Percentiles rank a stretch among this genome's conserved stretches.
These are phyloP conservation scores for Aurelia sp. DNA, from an alignment of 30 jellyfish, hydroid and myxozoan genomes.

Conservation along the genomic window DNA sequence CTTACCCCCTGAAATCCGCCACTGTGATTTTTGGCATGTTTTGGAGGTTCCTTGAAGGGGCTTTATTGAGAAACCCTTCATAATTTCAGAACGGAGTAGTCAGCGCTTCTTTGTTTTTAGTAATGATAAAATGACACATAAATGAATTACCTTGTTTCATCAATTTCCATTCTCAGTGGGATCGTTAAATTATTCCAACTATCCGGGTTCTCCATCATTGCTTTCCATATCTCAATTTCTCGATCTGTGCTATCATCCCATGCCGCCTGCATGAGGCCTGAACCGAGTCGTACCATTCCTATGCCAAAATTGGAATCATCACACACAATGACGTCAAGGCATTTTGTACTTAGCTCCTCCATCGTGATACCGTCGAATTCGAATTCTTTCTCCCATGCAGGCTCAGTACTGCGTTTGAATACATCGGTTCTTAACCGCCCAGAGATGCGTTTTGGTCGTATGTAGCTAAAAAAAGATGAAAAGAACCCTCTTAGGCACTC, in stretches of 20 bases:
- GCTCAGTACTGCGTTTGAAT: conserved; percentile 84
- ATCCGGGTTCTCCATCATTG: conserved; percentile 84
- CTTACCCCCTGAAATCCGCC: too few relatives aligned
- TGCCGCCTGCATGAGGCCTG: conserved; percentile 72
- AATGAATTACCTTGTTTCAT: conserved; percentile 24
- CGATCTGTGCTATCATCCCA: conserved; percentile 96
- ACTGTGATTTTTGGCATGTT: too few relatives aligned
- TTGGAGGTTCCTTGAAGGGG: too few relatives aligned
- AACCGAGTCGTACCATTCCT: conserved; percentile 89
- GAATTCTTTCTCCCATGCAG: conserved; percentile 79
- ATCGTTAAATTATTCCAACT: conserved; percentile 72
- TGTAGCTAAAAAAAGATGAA: conserved; percentile 29
- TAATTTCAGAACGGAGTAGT: too few relatives aligned
- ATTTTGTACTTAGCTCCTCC: conserved; percentile 66
- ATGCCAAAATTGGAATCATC: conserved; percentile 66
- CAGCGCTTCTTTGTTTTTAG: too few relatives aligned
- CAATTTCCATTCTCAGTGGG: conserved; percentile 64
- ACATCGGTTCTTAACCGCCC: conserved; percentile 76
- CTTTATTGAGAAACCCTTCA: too few relatives aligned
- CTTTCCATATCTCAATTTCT: conserved; percentile 87
- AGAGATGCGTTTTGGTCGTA: conserved; percentile 70
- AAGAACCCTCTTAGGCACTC: too few relatives aligned
- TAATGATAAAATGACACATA: too few relatives aligned
- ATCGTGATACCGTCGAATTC: conserved; percentile 61
- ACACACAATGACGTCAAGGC: conserved; percentile 69